phyloP scores from a whole-genome alignment of 2,888 invertebrate genomes.

The Acronicta aceris region DNA sequence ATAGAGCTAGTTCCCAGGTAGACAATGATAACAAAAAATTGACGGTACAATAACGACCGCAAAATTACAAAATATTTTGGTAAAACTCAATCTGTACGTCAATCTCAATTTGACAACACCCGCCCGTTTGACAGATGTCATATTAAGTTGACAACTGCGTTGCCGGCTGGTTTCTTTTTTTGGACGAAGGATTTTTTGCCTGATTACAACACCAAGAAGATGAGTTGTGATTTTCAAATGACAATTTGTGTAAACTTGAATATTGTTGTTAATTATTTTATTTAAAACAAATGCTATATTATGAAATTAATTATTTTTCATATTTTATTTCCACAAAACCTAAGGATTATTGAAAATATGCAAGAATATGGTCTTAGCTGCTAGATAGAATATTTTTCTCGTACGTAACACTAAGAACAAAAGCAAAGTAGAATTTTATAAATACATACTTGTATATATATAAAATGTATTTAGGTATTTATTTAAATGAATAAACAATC shows the following conservation, averaged over 20 bases:
- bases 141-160: conserved; percentile 81
- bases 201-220: not conserved
- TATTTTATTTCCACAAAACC: too few relatives aligned
- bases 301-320: too few relatives aligned
- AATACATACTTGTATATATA: too few relatives aligned
- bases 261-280: not conserved
- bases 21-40: conserved; percentile 54
- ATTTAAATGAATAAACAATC: too few relatives aligned
- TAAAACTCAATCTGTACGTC: conserved; percentile 62
- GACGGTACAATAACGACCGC: conserved; percentile 42
- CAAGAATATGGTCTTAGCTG: too few relatives aligned
- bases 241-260: not conserved
- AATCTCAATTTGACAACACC: conserved; percentile 76
- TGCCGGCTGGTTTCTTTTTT: conserved; percentile 61
- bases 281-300: too few relatives aligned
- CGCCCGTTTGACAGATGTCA: conserved; percentile 85
- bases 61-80: conserved; percentile 69
- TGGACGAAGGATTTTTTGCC: not conserved
- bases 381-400: too few relatives aligned
- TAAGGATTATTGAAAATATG: too few relatives aligned
- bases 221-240: conserved; percentile 1
- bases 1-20: conserved; percentile 41
- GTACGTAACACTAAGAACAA: too few relatives aligned
- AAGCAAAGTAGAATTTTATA: too few relatives aligned
- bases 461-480: too few relatives aligned